These are phyloP conservation scores for Agelastica alni DNA, from an alignment of 2,888 invertebrate genomes.

Conservation along the genomic window DNA sequence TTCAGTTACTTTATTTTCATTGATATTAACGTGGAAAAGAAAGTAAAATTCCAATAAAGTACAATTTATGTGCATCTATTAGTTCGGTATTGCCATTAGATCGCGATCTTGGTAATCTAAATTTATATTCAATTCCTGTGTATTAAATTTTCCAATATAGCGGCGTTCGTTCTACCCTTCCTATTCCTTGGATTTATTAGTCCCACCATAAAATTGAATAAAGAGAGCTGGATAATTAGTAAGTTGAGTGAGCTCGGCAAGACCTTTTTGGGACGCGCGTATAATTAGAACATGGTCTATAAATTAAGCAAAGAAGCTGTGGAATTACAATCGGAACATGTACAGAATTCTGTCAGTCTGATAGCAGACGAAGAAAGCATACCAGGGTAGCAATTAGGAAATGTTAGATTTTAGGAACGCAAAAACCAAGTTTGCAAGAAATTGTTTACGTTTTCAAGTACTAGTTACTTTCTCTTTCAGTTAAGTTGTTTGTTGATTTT, in stretches of 20 bases:
- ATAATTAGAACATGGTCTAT: conserved; percentile 52
- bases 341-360: conserved; percentile 47
- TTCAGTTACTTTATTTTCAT: too few relatives aligned
- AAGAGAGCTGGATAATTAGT: conserved; percentile 50
- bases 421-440: too few relatives aligned
- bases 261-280: conserved; percentile 44
- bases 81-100: too few relatives aligned
- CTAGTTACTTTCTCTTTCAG: too few relatives aligned
- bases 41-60: too few relatives aligned
- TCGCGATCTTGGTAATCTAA: not conserved
- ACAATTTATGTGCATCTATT: too few relatives aligned
- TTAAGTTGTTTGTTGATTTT: too few relatives aligned
- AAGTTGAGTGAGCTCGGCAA: conserved; percentile 43
- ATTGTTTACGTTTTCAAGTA: too few relatives aligned
- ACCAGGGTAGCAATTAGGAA: not conserved
- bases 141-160: not conserved
- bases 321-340: conserved; percentile 49
- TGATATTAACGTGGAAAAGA: too few relatives aligned
- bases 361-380: conserved; percentile 17
- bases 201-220: conserved; percentile 47
- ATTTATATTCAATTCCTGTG: not conserved
- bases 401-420: not conserved
- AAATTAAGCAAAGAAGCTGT: conserved; percentile 48
- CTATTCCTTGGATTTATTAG: conserved; percentile 39
- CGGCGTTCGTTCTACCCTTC: not conserved